phyloP scores from a whole-genome alignment of 2,113 vertebrate genomes.

The Ahaetulla prasina region DNA sequence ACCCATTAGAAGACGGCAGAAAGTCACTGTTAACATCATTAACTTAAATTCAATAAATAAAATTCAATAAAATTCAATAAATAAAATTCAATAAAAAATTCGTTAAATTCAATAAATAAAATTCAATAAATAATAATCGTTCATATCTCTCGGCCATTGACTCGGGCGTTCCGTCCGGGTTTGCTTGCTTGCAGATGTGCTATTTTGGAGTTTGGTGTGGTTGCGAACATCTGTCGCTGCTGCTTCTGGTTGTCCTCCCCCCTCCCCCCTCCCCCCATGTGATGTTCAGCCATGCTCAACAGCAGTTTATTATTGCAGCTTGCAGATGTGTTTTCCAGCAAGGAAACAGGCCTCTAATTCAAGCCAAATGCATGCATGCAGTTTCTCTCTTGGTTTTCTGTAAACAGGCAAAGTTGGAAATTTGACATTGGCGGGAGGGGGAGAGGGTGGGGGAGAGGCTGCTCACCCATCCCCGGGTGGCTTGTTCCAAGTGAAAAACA shows the following conservation, averaged over 20 bases:
- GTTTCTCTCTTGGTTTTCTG: neutral
- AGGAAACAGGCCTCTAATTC: conserved; percentile 48
- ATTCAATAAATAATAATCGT: too few relatives aligned
- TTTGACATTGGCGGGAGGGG: too few relatives aligned
- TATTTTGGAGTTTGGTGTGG: accelerated
- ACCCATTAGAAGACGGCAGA: neutral
- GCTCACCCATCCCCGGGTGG: conserved; percentile 15
- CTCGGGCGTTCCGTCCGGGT: neutral
- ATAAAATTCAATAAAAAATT: too few relatives aligned
- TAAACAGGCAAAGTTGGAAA: too few relatives aligned
- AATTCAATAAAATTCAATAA: too few relatives aligned
- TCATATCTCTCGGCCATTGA: neutral
- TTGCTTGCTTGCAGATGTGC: neutral
- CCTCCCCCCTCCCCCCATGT: conserved; percentile 17
- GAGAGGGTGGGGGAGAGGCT: neutral
- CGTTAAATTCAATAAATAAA: too few relatives aligned
- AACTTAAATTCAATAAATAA: too few relatives aligned
- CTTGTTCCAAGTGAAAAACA: conserved; percentile 52
- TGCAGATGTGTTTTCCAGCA: conserved; percentile 50
- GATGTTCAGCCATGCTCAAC: conserved; percentile 40
- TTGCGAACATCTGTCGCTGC: conserved; percentile 24
- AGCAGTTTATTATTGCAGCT: neutral
- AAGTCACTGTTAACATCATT: neutral
- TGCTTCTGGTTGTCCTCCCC: accelerated
- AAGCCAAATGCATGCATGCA: conserved; percentile 34